Evolutionary conservation across 2,888 invertebrate genomes (phyloP), one percentile per base, ranked within the genome.

Genomic region (Nymphalis c-album): DNA sequence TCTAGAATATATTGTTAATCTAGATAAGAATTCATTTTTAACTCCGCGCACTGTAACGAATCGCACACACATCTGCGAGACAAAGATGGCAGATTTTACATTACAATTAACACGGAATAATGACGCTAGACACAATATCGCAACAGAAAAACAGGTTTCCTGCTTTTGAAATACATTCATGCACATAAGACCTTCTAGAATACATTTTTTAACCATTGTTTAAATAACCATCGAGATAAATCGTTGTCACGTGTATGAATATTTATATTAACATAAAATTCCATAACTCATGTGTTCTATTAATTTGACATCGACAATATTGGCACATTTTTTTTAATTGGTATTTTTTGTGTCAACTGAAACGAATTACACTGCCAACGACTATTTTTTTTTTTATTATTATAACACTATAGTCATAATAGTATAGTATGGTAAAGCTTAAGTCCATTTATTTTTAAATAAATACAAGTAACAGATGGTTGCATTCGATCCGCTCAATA

Each of bases 81-180:
- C 90, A 89, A 89, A 90, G 88, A 90, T 87, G 85, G 82, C 79
- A 77, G 83, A 80, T 83, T 88, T 89, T 85, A 83, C 89, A 90
- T 91, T 78, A 90, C 90, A 91, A 91, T 90, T 82, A 85, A 80
- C 80, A 75, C 76, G 70, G 80, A 78, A 85, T 84, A 87, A 85
- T 87, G 86, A 82, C 83, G 80, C 74, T 77, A 77, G 80, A 80
- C 82, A 90, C 90, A 91, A 89, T 89, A 86, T 83, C 72, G 79
- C 77, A 76, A 75, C 75, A 84, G 89, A 89, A 88, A 89, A 89
- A 90, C 90, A 88, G 84, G 88, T 87, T 87, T 86, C 85, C 85
- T 82, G 80, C 79, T 81, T 83, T 81, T 81, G 79, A 82, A 83
- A 82, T 80, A 80, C 13, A 40, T 40, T 40, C 13, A 40, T 78